Percentiles rank a stretch among this genome's conserved stretches.
Conservation (phyloP, 2,113 vertebrate species). For the Bufo bufo region DNA sequence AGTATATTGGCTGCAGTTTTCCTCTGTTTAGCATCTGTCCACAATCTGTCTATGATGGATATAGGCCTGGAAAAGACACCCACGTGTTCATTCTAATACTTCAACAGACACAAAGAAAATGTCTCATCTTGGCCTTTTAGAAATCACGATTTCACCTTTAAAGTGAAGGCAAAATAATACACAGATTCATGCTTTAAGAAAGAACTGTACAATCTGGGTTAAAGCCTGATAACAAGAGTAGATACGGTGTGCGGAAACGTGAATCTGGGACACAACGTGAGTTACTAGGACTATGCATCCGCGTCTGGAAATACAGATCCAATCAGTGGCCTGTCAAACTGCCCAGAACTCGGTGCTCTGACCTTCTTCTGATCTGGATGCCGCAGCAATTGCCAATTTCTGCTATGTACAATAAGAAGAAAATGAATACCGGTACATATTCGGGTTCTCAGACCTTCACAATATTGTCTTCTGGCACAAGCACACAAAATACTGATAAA, state of each 20-base stretch:
- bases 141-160: not conserved
- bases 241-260: not conserved
- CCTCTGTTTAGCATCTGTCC: conserved; percentile 42
- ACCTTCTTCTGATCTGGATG: not conserved
- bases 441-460: not conserved
- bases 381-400: not conserved
- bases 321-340: not conserved
- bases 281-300: not conserved
- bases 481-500: not conserved
- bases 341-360: not conserved
- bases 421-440: not conserved
- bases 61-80: conserved; percentile 18
- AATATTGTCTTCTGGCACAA: not conserved
- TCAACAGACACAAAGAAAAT: not conserved
- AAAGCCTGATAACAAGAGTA: not conserved
- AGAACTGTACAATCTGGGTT: not conserved
- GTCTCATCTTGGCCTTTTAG: not conserved
- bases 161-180: conserved; percentile 1
- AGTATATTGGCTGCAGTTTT: conserved; percentile 6
- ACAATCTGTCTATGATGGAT: conserved; percentile 15
- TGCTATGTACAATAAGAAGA: not conserved
- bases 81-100: not conserved
- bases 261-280: not conserved
- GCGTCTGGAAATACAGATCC: not conserved
- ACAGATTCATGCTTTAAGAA: too few relatives aligned